Base-by-base conservation (phyloP, 2,888 invertebrate genomes). In the Allolobophora icterica region DNA sequence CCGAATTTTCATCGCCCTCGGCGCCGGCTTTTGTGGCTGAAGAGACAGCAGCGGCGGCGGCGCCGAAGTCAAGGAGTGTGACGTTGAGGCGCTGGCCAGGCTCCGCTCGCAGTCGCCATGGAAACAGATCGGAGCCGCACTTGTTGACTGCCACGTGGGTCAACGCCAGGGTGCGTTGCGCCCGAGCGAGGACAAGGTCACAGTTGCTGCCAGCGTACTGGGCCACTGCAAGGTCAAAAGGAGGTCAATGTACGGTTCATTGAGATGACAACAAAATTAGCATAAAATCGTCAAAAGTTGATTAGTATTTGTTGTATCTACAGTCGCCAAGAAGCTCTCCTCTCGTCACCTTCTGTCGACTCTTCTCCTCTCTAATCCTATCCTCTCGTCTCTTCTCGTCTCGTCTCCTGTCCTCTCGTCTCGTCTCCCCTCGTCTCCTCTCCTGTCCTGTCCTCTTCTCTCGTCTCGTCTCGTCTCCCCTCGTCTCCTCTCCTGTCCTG, bases 31-130 rank as follows among this genome's bases (percentile, higher is more conserved):
- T 38, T 87, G 21, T 17, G 87, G 34, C 87, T 24, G 34, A 33
- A 33, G 71, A 8, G 13, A 30, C 24, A 8, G 84, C 19, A 15
- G 87, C 87, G 21, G 35, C 8, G 4, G 4, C 35, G 87, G 38
- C 35, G 87, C 38, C 87, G 87, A 87, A 87, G 87, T 87, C 87
- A 1, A 87, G 87, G 87, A 87, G 87, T 21, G 87, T 87, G 34
- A 91, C 90, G 89, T 91, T 91, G 30, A 91, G 33, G 24, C 89
- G 90, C 71, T 91, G 91, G 45, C 91, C 91, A 0, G 34, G 38
- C 40, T 91, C 90, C 30, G 90, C 89, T 91, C 90, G 33, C 30
- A 91, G 83, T 89, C 91, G 42, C 87, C 84, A 71, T 87, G 90
- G 90, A 87, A 90, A 90, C 52, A 38, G 83, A 21, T 45, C 90